These are phyloP conservation scores for Dreissena rostriformis DNA, from an alignment of 1,140 invertebrate genomes.

Conservation along the genomic window DNA sequence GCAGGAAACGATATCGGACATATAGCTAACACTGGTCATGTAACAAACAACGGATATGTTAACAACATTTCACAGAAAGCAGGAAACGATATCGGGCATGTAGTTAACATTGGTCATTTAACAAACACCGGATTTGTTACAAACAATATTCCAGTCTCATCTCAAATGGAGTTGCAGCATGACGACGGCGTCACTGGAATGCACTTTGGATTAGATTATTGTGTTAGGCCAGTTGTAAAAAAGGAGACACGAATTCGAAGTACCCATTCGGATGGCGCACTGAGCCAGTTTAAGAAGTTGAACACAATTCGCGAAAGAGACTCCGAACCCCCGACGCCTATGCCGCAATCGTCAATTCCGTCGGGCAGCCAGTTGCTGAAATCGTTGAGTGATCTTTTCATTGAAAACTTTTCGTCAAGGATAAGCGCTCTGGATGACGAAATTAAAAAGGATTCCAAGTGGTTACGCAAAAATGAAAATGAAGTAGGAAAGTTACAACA, in stretches of 20 bases:
- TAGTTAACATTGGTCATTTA: no score
- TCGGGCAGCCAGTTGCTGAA: slow-evolving; percentile 52
- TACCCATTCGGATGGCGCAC: slow-evolving; percentile 56
- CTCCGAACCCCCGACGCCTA: slow-evolving; percentile 28
- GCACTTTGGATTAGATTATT: slow-evolving; percentile 1
- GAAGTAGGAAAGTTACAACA: slow-evolving; percentile 31
- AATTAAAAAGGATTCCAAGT: slow-evolving; percentile 65
- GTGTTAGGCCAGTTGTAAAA: slow-evolving; percentile 19
- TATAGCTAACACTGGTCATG: no score
- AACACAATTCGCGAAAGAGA: slow-evolving; percentile 50
- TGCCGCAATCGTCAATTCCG: slow-evolving; percentile 47
- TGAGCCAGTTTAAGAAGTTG: slow-evolving; percentile 29
- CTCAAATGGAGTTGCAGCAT: no score
- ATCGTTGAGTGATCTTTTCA: slow-evolving; percentile 67
- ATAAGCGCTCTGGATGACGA: slow-evolving; percentile 69
- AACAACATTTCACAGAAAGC: neutral
- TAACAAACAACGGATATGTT: neutral
- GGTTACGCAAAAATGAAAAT: slow-evolving; percentile 59
- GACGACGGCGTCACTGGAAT: no score
- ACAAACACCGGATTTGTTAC: neutral
- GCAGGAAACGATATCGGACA: neutral
- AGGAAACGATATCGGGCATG: neutral
- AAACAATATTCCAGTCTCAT: neutral
- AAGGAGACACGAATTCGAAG: slow-evolving; percentile 47
- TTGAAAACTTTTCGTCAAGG: slow-evolving; percentile 69